Evolutionary conservation across 1,140 invertebrate genomes (phyloP), one percentile per base, ranked within the genome.

Genomic region (Bombus polaris): DNA sequence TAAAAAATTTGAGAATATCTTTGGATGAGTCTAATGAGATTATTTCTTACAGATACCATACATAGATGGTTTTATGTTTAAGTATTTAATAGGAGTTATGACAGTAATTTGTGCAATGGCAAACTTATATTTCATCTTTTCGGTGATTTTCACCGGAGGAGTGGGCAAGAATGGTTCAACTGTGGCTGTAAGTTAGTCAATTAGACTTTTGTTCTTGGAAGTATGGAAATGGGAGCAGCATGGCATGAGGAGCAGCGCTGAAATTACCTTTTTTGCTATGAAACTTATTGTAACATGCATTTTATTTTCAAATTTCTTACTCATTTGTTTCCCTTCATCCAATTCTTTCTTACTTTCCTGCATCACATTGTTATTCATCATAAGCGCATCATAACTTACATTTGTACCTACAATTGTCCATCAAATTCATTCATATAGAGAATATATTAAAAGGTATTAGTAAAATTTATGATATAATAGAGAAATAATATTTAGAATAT

Each of bases 131-230:
- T 95, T 96, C 93, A 96, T 97, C 91, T 96, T 96, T 94, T 96
- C 96, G 92, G 96, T 98, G 95, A 98, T 99, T 94, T 97, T 98
- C 94, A 97, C 97, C 93, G 99, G 99, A 94, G 99, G 99, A 95
- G 97, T 98, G 91, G 99, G 99, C 92, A 99, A 99, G 96, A 99
- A 99, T 96, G 99, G 99, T 95, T 98, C 97, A 90, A 98, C 97
- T 92, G 97, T 98, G 94, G 97, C 97, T 95, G 97, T 98, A 97
- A 98, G 97, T 97, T 93, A 87, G 89, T 92, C 92, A 93, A 92
- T 88, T 93, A 92, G 91, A 91, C 77, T 83, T 89, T 85, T 84
- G 89, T 91, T 91, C 91, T 93, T 93, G 92, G 89, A 93, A 79
- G 92, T 93, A 88, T 88, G 85, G 87, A 93, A 92, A 91, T 91